Evolutionary conservation across 2,888 invertebrate species (phyloP).

Genomic region (Coenonympha glycerion): DNA sequence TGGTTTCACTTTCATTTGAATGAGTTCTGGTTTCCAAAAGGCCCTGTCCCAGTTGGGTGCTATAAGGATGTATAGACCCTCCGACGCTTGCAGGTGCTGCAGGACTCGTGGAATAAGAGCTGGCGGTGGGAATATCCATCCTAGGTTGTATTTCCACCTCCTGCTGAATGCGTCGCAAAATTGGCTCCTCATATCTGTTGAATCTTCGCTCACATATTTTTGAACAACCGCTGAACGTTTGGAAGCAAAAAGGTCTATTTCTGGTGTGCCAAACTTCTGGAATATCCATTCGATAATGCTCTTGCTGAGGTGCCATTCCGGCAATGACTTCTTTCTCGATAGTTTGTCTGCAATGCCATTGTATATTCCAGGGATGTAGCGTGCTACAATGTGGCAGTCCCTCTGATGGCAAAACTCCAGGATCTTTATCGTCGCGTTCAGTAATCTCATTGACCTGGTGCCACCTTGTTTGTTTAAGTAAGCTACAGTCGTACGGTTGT

Average conservation of each 20-base stretch:
- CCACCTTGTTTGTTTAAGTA: conserved; percentile 33
- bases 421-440: conserved; percentile 9
- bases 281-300: conserved; percentile 19
- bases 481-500: conserved; percentile 25
- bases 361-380: conserved; percentile 26
- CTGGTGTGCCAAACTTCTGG: conserved; percentile 22
- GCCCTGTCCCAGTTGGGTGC: conserved; percentile 19
- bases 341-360: conserved; percentile 36
- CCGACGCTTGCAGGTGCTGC: background rate
- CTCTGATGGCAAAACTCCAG: conserved; percentile 22
- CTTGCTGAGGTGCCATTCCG: conserved; percentile 27
- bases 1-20: conserved; percentile 15
- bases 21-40: conserved; percentile 31
- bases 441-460: conserved; percentile 21
- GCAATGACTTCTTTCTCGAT: conserved; percentile 20
- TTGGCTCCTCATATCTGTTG: background rate
- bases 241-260: conserved; percentile 27
- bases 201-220: conserved; percentile 13
- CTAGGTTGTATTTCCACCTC: conserved; percentile 28
- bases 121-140: conserved; percentile 38
- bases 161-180: conserved; percentile 33
- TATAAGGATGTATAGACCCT: conserved; percentile 16
- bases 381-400: conserved; percentile 7
- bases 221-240: conserved; percentile 9
- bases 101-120: conserved; percentile 30